Evolutionary conservation across 2,888 invertebrate genomes (phyloP).

Genomic region (Hypomecis atomaria): DNA sequence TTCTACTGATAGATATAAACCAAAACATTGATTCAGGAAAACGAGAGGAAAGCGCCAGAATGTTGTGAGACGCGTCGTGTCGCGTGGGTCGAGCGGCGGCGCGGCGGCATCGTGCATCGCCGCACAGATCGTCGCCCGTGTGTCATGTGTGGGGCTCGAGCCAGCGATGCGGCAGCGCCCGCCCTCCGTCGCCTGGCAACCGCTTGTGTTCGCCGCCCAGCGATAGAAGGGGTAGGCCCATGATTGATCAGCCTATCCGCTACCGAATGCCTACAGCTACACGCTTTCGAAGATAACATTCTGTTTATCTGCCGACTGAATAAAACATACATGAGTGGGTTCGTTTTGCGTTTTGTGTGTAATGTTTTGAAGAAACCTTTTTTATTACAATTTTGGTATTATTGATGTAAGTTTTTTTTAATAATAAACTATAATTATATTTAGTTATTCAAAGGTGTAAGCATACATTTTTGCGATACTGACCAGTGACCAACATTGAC

Average conservation of each 20-base stretch:
- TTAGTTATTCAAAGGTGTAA: too few species aligned
- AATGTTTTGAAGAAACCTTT: too few species aligned
- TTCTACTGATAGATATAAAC: too few species aligned
- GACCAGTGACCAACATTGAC: too few species aligned
- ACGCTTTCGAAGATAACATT: conserved; percentile 39
- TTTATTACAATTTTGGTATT: too few species aligned
- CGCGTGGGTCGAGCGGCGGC: conserved; percentile 22
- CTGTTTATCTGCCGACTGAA: conserved; percentile 24
- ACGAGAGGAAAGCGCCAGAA: background rate
- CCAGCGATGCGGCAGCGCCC: conserved; percentile 67
- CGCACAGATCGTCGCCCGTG: conserved; percentile 46
- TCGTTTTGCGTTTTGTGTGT: background rate
- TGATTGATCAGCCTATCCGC: conserved; percentile 84
- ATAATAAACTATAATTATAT: too few species aligned
- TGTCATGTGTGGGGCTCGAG: conserved; percentile 66
- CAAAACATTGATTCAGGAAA: too few species aligned
- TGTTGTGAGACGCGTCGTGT: background rate
- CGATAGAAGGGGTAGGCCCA: conserved; percentile 83
- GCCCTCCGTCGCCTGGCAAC: conserved; percentile 77
- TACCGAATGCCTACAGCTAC: conserved; percentile 74
- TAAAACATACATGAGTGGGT: conserved; percentile 2
- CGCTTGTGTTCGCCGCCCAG: conserved; percentile 80
- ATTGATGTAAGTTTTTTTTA: too few species aligned
- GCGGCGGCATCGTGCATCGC: conserved; percentile 44
- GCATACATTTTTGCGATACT: too few species aligned